phyloP scores from a whole-genome alignment of 2,797 vertebrate species.

The Aeoliscus strigatus region DNA sequence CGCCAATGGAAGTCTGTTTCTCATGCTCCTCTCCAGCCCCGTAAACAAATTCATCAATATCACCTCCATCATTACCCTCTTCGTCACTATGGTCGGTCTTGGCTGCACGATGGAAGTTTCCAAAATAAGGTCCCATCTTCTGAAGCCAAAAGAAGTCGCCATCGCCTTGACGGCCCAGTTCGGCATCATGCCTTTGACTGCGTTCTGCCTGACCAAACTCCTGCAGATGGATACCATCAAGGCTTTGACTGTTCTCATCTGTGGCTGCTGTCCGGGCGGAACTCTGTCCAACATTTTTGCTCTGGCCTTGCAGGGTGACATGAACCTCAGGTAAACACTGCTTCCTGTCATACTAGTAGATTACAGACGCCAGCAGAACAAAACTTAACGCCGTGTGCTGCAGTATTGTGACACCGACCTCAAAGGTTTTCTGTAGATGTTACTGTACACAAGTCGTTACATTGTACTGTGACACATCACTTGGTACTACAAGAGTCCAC shows the following conservation, averaged over 20 bases:
- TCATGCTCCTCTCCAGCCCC: conserved; percentile 30
- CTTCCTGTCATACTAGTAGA: conserved; percentile 1
- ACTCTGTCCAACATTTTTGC: conserved; percentile 81
- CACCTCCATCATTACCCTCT: conserved; percentile 59
- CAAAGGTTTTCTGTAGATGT: too few relatives aligned
- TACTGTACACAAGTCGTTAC: too few relatives aligned
- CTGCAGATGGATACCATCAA: conserved; percentile 69
- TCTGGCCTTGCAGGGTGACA: conserved; percentile 78
- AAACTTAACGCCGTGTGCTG: too few relatives aligned
- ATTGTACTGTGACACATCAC: too few relatives aligned
- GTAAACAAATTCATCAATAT: conserved; percentile 58
- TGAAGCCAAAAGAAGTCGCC: conserved; percentile 75
- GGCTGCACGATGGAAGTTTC: conserved; percentile 82
- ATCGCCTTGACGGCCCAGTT: conserved; percentile 81
- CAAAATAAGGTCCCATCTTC: conserved; percentile 78
- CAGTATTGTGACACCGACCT: too few relatives aligned
- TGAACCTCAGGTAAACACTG: conserved; percentile 83
- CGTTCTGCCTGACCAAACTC: conserved; percentile 74
- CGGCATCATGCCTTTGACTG: conserved; percentile 82
- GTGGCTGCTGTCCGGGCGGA: conserved; percentile 83
- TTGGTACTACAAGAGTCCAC: too few relatives aligned
- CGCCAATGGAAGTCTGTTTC: conserved; percentile 37
- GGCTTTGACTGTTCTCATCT: conserved; percentile 79
- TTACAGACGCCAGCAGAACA: too few relatives aligned
- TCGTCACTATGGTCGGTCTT: conserved; percentile 75